A percentile compares a stretch with the other conserved stretches of the same genome.
Evolutionary conservation across 2,113 vertebrate species (phyloP).

Genomic region (Camelus bactrianus): DNA sequence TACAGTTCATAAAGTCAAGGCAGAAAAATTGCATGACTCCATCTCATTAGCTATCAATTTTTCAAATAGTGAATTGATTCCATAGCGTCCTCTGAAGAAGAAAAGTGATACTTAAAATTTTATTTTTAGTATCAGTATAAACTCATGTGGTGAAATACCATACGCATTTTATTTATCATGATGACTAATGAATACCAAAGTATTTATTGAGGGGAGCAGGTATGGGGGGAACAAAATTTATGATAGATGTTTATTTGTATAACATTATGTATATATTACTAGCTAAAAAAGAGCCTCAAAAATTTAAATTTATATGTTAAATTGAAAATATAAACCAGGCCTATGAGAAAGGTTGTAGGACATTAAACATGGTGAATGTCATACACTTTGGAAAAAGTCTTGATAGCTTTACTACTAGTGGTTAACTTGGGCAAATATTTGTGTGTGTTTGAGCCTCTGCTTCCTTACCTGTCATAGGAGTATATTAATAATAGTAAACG

Average conservation of each 20-base stretch:
- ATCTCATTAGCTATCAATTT: neutral
- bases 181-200: neutral
- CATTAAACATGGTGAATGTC: neutral
- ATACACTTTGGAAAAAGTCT: neutral
- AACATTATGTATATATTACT: neutral
- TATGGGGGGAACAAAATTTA: neutral
- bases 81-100: neutral
- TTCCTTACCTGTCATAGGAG: neutral
- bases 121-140: neutral
- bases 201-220: neutral
- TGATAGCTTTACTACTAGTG: neutral
- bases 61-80: neutral
- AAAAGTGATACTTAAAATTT: neutral
- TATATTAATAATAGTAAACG: neutral
- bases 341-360: neutral
- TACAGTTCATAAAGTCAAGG: neutral
- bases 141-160: neutral
- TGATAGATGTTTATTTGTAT: neutral
- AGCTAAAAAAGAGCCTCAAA: neutral
- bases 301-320: neutral
- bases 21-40: neutral
- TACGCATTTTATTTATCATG: neutral
- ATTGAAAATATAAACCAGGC: neutral
- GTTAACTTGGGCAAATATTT: neutral
- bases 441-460: neutral